Evolutionary conservation across 2,113 vertebrate genomes (phyloP), one percentile per base, ranked within the genome.

Genomic region (Alectura lathami): DNA sequence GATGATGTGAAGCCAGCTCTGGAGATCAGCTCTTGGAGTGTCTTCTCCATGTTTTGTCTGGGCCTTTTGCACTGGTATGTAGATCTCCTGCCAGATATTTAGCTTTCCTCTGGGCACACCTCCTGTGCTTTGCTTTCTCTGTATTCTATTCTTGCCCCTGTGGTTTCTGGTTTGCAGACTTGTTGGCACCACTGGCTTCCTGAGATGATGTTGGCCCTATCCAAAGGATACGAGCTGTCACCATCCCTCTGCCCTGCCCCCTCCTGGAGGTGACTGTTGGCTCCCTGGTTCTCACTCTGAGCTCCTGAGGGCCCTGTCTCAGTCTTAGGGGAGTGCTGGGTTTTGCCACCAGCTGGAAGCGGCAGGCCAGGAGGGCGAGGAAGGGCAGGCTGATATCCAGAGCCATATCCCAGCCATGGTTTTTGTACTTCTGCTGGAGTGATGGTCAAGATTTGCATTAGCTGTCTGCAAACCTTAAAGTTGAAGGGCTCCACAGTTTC

Each of bases 61-160:
- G 51, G 22, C 50, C 63, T 62, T 43, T 42, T 51, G n/a, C n/a
- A 9, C 17, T 32, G 12, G 3, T 53, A 6, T 3, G 2, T 72
- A 30, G 20, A 10, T 64, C 14, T 60, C 69, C 62, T 23, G 1
- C 6, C 22, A 43, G 62, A 11, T 30, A 3, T 2, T 78, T 7
- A 2, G 17, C 56, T 74, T 70, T 57, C 17, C 86, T 54, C 32
- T 63, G 42, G 54, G 16, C 29, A 15, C 5, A 0, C 7, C 21
- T 68, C 56, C 9, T 26, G 1, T 6, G 11, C 26, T 88, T 47
- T 60, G 24, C 43, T 73, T 77, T 92, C 11, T 83, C 42, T 27
- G 16, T 2, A 0, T 45, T 15, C 24, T 32, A 0, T 27, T 72
- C 48, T 53, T 70, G 32, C 42, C 42, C 9, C 0, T 0, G 10